Evolutionary conservation across 2,888 invertebrate genomes (phyloP).

Genomic region (Mamestra brassicae): DNA sequence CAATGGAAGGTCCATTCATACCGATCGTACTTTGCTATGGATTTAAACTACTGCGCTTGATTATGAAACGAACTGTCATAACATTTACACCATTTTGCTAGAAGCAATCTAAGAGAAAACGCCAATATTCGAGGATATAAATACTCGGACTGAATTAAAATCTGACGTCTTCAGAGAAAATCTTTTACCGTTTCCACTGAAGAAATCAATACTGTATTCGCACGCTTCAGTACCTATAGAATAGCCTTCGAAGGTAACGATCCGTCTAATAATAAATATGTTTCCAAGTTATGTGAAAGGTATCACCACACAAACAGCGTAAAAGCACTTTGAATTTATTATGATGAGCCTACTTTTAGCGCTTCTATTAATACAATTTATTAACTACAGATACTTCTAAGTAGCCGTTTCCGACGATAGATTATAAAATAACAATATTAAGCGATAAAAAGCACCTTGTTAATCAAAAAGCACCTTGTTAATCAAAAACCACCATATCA

Average conservation of each 20-base stretch:
- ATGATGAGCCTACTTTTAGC: not conserved
- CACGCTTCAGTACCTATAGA: not conserved
- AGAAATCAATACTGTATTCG: conserved; percentile 12
- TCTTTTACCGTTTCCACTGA: not conserved
- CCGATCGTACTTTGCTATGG: not conserved
- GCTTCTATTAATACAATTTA: not conserved
- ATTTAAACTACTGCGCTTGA: not conserved
- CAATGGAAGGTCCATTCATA: not conserved
- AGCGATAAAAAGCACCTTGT: no score
- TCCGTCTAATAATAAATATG: conserved; percentile 18
- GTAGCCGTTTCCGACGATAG: not conserved
- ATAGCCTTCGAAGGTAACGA: conserved; percentile 23
- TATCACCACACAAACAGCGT: not conserved
- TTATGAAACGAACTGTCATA: not conserved
- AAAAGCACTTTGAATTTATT: not conserved
- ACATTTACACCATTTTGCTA: not conserved
- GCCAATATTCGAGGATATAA: not conserved
- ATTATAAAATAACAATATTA: not conserved
- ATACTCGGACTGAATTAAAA: not conserved
- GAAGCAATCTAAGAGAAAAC: not conserved
- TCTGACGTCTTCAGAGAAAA: not conserved
- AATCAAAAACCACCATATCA: not conserved
- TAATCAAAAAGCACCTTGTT: not conserved
- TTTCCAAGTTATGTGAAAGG: conserved; percentile 9
- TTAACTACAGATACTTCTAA: no score